phyloP scores from a whole-genome alignment of 2,888 invertebrate genomes.

The Byasa hedistus region DNA sequence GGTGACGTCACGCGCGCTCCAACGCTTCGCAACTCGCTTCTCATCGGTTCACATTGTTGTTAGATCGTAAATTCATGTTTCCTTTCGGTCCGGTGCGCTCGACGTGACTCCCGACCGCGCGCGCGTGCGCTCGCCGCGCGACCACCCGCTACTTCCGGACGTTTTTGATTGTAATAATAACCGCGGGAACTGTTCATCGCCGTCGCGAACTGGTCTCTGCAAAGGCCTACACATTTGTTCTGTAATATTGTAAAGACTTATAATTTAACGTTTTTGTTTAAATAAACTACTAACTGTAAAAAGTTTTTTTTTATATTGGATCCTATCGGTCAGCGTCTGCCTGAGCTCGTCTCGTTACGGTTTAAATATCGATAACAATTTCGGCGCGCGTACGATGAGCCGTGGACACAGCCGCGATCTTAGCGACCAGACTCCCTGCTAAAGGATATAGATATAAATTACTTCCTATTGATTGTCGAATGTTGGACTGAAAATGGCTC shows the following conservation, averaged over 20 bases:
- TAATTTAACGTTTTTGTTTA: constrained; percentile 16
- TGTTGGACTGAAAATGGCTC: no score
- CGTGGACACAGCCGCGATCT: no score
- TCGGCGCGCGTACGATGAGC: no score
- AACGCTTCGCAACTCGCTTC: constrained; percentile 54
- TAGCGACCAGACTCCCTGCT: no score
- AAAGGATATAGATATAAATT: no score
- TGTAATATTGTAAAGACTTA: constrained; percentile 26
- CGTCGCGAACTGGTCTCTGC: constrained; percentile 2
- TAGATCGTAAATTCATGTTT: constrained; percentile 63
- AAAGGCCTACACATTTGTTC: constrained; percentile 17
- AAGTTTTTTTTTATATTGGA: constrained; percentile 8
- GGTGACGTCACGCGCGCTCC: constrained; percentile 23
- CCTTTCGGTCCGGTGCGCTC: background rate
- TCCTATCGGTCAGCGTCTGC: constrained; percentile 14
- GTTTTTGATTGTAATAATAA: background rate
- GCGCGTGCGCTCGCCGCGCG: background rate
- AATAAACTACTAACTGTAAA: constrained; percentile 13
- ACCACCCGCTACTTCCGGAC: background rate
- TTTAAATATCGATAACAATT: no score
- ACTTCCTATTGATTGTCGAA: no score
- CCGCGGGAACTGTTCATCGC: background rate
- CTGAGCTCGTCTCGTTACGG: background rate
- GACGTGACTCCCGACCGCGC: no score
- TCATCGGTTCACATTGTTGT: constrained; percentile 56